Base-by-base conservation (phyloP, 1,140 invertebrate species). In the Dolichoris vasculosae region DNA sequence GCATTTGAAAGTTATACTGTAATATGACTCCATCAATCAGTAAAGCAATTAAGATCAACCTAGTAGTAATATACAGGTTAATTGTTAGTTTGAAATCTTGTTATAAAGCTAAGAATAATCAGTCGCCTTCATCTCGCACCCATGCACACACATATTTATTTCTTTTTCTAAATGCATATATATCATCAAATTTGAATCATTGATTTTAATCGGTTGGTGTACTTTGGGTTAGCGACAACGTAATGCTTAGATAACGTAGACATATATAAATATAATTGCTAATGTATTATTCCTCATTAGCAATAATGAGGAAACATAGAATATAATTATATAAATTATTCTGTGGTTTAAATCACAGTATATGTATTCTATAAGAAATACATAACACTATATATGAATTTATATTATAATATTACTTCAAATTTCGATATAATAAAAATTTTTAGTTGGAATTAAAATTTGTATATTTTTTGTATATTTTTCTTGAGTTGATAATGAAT, bases 1-100 rank as follows among this genome's bases (percentile, higher is more conserved):
- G 55, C 77, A 48, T 43, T 67, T 51, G 55, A 51, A n/a, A 67
- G 71, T n/a, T n/a, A n/a, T 38, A 17, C 63, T 51, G 83, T 46
- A 84, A 78, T 69, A 84, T 55, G 67, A 78, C 59, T 84, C 69
- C 43, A 35, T 73, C 64, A 63, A 80, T 85, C 63, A 63, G 80
- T 85, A 85, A 78, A 73, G 46, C 79, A 79, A 84, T 84, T 84
- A 84, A 71, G 69, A 84, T 79, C 75, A 79, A 78, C 79, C 43
- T 67, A 43, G 20, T 13, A 35, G 40, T 35, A 26, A 69, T 48
- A 40, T 77, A 48, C 30, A 43, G 46, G n/a, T 79, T 85, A 79
- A 85, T 79, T 73, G 83, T 71, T 32, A 64, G 59, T 64, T 51
- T 77, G 35, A 69, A 78, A 78, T 84, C 8, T 30, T 48, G 46